Evolutionary conservation across 1,140 invertebrate species (phyloP).

Genomic region (Myzus persicae): DNA sequence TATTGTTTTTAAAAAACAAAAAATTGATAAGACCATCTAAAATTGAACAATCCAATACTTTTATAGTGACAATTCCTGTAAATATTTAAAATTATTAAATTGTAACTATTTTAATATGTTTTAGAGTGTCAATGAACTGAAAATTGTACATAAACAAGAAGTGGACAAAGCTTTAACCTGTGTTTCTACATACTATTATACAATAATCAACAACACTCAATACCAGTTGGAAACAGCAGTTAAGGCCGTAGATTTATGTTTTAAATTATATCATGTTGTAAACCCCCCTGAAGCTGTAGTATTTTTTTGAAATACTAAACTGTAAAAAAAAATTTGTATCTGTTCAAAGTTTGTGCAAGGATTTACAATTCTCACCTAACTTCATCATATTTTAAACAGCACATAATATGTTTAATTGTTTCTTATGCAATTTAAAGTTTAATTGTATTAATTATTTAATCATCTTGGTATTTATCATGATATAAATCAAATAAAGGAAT

Average conservation of each 20-base stretch:
- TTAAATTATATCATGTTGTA: constrained; percentile 15
- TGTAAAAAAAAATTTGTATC: neutral
- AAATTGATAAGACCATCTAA: too few relatives aligned
- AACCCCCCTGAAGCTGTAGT: neutral
- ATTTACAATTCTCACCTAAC: neutral
- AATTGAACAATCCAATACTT: too few relatives aligned
- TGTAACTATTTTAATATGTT: neutral
- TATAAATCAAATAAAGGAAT: too few relatives aligned
- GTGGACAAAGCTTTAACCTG: neutral
- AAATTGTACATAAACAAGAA: neutral
- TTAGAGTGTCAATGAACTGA: neutral
- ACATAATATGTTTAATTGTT: neutral
- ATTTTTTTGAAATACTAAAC: neutral
- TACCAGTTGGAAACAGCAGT: neutral
- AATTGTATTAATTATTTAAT: neutral
- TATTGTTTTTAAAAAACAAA: neutral
- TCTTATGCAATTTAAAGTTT: neutral
- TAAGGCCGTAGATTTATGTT: neutral
- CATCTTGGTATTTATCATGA: too few relatives aligned
- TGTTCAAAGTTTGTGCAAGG: neutral
- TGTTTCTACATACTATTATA: neutral
- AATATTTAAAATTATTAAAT: too few relatives aligned
- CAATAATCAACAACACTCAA: neutral
- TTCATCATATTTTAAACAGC: neutral
- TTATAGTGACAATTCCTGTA: too few relatives aligned